Conservation (phyloP, 2,113 vertebrate species). For the Pungitius pungitius region DNA sequence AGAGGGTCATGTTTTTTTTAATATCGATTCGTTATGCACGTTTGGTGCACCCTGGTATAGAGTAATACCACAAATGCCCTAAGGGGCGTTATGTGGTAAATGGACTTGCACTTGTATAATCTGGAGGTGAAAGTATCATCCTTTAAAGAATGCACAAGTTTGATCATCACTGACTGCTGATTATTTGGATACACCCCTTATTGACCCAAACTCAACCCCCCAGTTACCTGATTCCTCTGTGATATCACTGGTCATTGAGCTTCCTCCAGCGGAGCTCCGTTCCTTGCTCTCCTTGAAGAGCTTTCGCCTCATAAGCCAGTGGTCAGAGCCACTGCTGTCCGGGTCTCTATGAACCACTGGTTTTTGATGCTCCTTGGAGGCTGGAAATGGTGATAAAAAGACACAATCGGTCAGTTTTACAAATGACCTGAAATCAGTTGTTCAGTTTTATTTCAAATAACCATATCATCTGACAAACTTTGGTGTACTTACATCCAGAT, state of each 20-base stretch:
- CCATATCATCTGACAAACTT: neutral
- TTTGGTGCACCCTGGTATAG: too few species aligned
- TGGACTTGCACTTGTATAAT: too few species aligned
- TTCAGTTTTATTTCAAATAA: neutral
- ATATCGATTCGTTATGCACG: too few species aligned
- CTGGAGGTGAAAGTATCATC: too few species aligned
- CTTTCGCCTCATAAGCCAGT: slow-evolving; percentile 86
- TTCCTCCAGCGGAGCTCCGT: slow-evolving; percentile 84
- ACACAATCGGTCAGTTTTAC: neutral
- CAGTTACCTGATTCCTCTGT: slow-evolving; percentile 87
- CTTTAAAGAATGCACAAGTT: neutral
- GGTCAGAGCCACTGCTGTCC: slow-evolving; percentile 81
- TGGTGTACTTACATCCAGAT: slow-evolving; percentile 62
- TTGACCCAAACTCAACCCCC: neutral
- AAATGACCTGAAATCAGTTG: neutral
- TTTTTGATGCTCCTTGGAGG: slow-evolving; percentile 72
- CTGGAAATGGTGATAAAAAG: slow-evolving; percentile 39
- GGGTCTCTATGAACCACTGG: slow-evolving; percentile 71
- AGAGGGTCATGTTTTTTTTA: too few species aligned
- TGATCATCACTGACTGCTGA: neutral
- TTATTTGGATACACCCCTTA: neutral
- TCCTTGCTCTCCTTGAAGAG: slow-evolving; percentile 87
- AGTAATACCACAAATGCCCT: too few species aligned
- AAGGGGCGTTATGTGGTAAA: too few species aligned
- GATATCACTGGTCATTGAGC: slow-evolving; percentile 86